Conservation (phyloP, 2,113 vertebrate species). For the Orthonyx spaldingii region DNA sequence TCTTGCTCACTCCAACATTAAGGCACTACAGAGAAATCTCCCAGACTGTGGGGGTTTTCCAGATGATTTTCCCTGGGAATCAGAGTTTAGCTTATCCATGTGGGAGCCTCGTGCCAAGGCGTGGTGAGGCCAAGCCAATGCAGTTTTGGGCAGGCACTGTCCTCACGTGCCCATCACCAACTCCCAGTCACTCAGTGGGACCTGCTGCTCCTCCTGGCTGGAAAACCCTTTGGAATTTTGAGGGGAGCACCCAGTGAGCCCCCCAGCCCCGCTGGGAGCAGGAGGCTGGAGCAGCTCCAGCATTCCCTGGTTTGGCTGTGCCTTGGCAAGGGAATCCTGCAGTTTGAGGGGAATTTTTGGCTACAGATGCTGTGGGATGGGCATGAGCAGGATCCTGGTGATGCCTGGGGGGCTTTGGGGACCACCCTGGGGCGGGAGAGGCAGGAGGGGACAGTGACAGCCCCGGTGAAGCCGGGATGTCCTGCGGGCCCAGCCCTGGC, state of each 20-base stretch:
- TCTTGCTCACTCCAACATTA: neutral
- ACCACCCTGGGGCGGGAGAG: neutral
- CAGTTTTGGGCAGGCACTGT: neutral
- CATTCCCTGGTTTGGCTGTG: fast-evolving
- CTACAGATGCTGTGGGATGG: neutral
- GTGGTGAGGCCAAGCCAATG: neutral
- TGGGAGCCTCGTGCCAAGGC: fast-evolving
- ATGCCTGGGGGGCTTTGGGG: neutral
- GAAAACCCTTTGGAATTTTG: neutral
- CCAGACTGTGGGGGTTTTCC: neutral
- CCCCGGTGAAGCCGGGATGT: neutral
- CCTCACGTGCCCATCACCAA: fast-evolving
- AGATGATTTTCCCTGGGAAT: neutral
- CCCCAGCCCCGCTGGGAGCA: neutral
- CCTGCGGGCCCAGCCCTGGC: neutral
- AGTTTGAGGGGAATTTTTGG: neutral
- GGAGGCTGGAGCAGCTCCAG: neutral
- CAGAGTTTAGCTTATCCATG: fast-evolving
- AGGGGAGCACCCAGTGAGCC: neutral
- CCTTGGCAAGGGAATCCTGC: neutral
- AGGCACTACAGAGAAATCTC: neutral
- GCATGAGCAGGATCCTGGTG: neutral
- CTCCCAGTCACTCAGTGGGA: neutral
- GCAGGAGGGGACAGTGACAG: neutral
- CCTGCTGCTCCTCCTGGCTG: neutral